Conservation (phyloP, 2,113 vertebrate species). For the Meriones unguiculatus region DNA sequence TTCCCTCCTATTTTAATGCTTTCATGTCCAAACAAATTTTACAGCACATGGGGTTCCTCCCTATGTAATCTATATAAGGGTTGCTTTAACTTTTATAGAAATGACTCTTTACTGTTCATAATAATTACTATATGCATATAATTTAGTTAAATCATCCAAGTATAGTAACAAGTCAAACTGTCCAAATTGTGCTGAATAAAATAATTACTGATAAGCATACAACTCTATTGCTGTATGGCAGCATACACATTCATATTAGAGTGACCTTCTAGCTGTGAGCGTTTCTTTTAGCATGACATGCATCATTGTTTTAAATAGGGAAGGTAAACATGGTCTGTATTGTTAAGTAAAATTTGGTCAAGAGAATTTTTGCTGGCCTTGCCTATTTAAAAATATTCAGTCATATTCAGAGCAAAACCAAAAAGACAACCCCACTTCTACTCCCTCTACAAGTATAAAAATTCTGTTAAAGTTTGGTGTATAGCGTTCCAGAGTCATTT, state of each 20-base stretch:
- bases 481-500: background rate
- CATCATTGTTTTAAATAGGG: constrained; percentile 8
- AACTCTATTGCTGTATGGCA: background rate
- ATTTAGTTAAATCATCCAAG: constrained; percentile 14
- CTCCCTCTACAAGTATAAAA: background rate
- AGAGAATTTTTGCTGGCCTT: constrained; percentile 21
- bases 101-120: constrained; percentile 33
- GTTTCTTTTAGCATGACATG: background rate
- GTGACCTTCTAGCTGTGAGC: background rate
- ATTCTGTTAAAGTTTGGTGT: background rate
- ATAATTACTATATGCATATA: background rate
- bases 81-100: constrained; percentile 48
- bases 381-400: constrained; percentile 12
- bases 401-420: background rate
- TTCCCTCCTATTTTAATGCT: background rate
- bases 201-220: constrained; percentile 17
- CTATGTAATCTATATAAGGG: background rate
- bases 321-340: background rate
- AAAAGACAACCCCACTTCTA: background rate
- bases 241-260: background rate
- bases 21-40: constrained; percentile 10
- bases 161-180: constrained; percentile 17
- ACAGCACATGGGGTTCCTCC: background rate
- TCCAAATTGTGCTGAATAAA: constrained; percentile 51
- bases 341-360: constrained; percentile 15